Evolutionary conservation across 2,113 vertebrate genomes (phyloP), one percentile per base, ranked within the genome.

Genomic region (Pagrus major): DNA sequence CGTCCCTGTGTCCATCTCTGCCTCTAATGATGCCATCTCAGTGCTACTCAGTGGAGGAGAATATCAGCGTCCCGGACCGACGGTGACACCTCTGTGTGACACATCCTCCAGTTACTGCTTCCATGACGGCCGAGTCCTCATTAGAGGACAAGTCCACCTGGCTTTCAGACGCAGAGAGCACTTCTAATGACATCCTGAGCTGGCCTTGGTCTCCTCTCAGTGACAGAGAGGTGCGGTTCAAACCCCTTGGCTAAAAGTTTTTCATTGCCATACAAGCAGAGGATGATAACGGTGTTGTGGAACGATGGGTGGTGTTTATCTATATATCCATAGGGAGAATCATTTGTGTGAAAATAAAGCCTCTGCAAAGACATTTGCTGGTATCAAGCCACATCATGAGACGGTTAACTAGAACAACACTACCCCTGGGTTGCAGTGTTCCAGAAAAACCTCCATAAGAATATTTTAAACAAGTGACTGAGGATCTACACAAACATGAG

Each of bases 121-220:
- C 71, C 64, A 69, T 93, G 93, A 92, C 80, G 85, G 87, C 85
- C 60, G 76, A 86, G 76, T 87, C 89, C 92, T 93, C 92, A 93
- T 93, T 94, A 93, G 80, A 89, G 71, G 66, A 89, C 78, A 89
- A 60, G 88, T 93, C 89, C 90, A 93, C 88, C 93, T 89, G 86
- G 85, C 86, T 88, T 80, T 85, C 85, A 88, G 83, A 86, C 79
- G 82, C 29, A 80, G 81, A 89, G 56, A 75, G 51, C 66, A 65
- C 78, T 55, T 83, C 83, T 94, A 94, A 93, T 92, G 93, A 94
- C 87, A 89, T 87, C 85, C 88, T 72, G 86, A 88, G 76, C 84
- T 64, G 84, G 84, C 76, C 79, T 58, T 59, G 84, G 76, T 86
- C 84, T 83, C 80, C 72, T 72, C 73, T 71, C 70, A 35, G 67